Base-by-base conservation (phyloP, 2,888 invertebrate species). In the Pandemis heparana region DNA sequence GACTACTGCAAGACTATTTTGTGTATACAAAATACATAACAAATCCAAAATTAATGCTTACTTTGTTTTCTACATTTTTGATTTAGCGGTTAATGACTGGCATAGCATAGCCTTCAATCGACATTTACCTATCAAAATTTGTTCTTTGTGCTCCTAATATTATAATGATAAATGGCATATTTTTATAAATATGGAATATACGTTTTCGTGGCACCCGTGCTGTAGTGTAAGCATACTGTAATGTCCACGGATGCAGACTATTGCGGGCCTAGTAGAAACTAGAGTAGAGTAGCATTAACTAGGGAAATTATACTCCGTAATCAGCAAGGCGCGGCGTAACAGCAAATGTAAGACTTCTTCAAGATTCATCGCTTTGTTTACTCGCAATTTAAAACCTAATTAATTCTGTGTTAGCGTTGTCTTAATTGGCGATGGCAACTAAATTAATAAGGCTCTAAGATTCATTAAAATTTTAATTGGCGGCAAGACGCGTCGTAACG, bases 241-340 rank as follows among this genome's bases (percentile, higher is more conserved):
- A 23, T 38, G 51, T n/a, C 43, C 59, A 12, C 59, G 38, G 48
- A 64, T 53, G 70, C 56, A 48, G 46, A 43, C 59, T 38, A 12
- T 59, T 53, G 39, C 23, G 70, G 43, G 63, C 63, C 59, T 69
- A 74, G 73, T 75, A 67, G 64, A 43, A 79, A 81, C 81, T 79
- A 75, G 76, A 79, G 74, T 77, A 79, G 78, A 79, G 77, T 79
- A 79, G 77, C 76, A 79, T 79, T 80, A 83, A 80, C 81, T 77
- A 78, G 76, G 75, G 70, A 77, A 68, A 75, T 79, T 79, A 79
- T 76, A 75, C 75, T 62, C 73, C 79, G 78, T 79, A 79, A 78
- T 76, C 77, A 77, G 78, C 77, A 77, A 75, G 75, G 71, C 74
- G 74, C 62, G 38, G 12, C 46, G 38, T 56, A 63, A 72, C 60